These are phyloP conservation scores for Serrognathus titanus DNA, from an alignment of 2,888 invertebrate genomes.

Conservation along the genomic window DNA sequence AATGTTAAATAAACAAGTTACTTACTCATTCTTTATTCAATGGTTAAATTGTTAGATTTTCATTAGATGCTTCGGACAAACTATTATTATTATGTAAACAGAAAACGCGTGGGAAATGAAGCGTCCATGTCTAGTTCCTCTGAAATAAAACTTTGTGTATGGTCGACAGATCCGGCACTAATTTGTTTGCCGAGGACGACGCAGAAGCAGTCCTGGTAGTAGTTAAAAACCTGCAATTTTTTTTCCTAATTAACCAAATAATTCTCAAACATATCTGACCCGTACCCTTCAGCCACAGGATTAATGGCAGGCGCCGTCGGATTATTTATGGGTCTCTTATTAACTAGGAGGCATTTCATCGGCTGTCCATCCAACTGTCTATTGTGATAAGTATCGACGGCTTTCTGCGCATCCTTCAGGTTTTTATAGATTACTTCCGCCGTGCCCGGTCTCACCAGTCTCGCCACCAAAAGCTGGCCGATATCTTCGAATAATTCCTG, in stretches of 20 bases:
- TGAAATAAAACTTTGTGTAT: slow-evolving; percentile 68
- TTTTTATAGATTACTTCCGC: slow-evolving; percentile 90
- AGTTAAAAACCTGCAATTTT: slow-evolving; percentile 23
- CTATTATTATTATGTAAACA: no score
- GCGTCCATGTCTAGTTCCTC: slow-evolving; percentile 29
- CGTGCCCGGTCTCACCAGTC: slow-evolving; percentile 80
- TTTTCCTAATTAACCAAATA: background rate
- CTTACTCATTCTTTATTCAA: no score
- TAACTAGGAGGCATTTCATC: slow-evolving; percentile 85
- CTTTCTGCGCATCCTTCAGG: slow-evolving; percentile 81
- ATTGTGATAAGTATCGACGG: slow-evolving; percentile 91
- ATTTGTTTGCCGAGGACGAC: slow-evolving; percentile 34
- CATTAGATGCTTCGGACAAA: no score
- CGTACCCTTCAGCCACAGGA: slow-evolving; percentile 28
- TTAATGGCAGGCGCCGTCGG: slow-evolving; percentile 52
- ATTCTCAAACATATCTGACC: background rate
- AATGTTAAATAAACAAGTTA: no score
- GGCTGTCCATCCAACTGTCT: slow-evolving; percentile 90
- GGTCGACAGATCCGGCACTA: slow-evolving; percentile 66
- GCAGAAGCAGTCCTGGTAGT: slow-evolving; percentile 23
- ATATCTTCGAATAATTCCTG: slow-evolving; percentile 93
- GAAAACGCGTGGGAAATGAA: background rate
- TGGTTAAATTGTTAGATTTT: no score
- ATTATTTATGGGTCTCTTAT: slow-evolving; percentile 65
- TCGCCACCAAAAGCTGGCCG: slow-evolving; percentile 79